Evolutionary conservation across 2,888 invertebrate genomes (phyloP).

Genomic region (Ophioninae sp.): DNA sequence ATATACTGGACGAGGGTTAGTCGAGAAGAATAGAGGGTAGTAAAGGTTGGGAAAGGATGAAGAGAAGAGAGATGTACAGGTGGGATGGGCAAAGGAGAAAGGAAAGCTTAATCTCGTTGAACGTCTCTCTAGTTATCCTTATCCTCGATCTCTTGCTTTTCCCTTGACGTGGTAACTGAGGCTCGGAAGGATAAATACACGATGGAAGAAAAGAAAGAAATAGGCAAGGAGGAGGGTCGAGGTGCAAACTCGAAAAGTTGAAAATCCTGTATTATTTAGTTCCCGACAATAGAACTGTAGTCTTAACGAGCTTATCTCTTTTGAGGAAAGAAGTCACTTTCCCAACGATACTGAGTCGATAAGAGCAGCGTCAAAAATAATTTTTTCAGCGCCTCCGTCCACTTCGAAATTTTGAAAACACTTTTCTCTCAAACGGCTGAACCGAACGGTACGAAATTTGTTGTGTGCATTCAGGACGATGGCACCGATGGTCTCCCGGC

Average conservation of each 20-base stretch:
- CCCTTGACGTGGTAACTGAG: slow-evolving; percentile 56
- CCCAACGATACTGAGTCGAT: too few species aligned
- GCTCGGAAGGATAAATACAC: slow-evolving; percentile 34
- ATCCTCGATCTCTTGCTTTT: slow-evolving; percentile 62
- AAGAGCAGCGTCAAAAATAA: too few species aligned
- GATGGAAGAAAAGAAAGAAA: slow-evolving; percentile 5
- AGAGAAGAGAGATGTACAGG: slow-evolving; percentile 22
- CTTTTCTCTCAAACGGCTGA: too few species aligned
- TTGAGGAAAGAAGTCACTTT: too few species aligned
- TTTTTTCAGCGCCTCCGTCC: too few species aligned
- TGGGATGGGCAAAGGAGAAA: slow-evolving; percentile 40
- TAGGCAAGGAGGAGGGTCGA: neutral
- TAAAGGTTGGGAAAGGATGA: slow-evolving; percentile 5
- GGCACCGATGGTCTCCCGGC: too few species aligned
- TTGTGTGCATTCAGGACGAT: too few species aligned
- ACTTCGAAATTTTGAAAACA: too few species aligned
- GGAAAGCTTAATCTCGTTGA: slow-evolving; percentile 63
- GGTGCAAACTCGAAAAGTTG: too few species aligned
- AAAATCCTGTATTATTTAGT: neutral
- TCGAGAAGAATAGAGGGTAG: neutral
- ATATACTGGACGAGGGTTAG: slow-evolving; percentile 8
- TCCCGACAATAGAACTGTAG: neutral
- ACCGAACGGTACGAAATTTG: too few species aligned
- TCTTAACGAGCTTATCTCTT: too few species aligned
- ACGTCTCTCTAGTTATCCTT: slow-evolving; percentile 64